These are phyloP conservation scores for Lasiurus borealis DNA, from an alignment of 2,113 vertebrate species.

Conservation along the genomic window DNA sequence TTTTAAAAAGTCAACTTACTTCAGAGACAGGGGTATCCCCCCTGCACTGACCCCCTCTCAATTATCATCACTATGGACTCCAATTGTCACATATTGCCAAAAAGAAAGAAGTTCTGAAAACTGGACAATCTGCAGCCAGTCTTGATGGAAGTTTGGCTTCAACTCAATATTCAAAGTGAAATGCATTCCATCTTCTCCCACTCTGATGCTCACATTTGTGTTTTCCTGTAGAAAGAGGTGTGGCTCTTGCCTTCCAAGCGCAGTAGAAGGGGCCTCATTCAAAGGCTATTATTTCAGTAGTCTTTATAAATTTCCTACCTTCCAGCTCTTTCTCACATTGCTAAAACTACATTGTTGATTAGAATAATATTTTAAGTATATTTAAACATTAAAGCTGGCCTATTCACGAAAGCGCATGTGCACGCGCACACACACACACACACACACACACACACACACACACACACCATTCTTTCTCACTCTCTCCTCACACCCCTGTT, in stretches of 20 bases:
- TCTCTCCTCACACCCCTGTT: constrained; percentile 44
- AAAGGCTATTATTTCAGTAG: neutral
- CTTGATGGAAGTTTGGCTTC: constrained; percentile 81
- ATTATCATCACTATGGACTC: constrained; percentile 71
- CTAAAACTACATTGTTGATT: constrained; percentile 4
- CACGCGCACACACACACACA: no score
- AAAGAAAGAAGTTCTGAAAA: constrained; percentile 65
- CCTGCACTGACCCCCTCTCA: constrained; percentile 57
- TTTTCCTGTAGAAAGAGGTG: neutral
- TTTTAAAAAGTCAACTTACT: constrained; percentile 56
- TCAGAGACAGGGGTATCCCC: constrained; percentile 44
- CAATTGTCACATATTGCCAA: constrained; percentile 58
- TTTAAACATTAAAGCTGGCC: constrained; percentile 30
- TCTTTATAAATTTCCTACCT: constrained; percentile 13
- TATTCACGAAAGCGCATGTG: neutral
- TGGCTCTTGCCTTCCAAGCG: neutral
- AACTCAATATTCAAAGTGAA: constrained; percentile 79
- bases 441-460: neutral
- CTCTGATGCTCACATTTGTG: constrained; percentile 24
- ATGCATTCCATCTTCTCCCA: neutral
- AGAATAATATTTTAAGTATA: constrained; percentile 39
- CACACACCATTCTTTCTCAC: constrained; percentile 57
- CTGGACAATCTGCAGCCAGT: constrained; percentile 80
- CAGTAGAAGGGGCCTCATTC: neutral
- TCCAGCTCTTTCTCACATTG: neutral